Evolutionary conservation across 2,113 vertebrate species (phyloP).

Genomic region (Saccopteryx bilineata): DNA sequence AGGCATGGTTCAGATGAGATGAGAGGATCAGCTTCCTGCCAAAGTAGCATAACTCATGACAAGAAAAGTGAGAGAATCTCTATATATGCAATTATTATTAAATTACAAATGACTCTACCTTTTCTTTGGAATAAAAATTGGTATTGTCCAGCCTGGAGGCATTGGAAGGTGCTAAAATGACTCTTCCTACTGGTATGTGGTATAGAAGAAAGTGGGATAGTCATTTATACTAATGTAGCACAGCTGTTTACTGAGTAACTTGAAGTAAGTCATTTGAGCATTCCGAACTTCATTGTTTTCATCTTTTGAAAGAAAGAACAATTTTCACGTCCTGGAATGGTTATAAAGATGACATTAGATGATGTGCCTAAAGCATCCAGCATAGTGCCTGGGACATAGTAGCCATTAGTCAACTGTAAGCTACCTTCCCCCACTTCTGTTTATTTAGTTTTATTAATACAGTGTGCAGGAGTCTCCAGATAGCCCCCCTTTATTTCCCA

Average conservation of each 20-base stretch:
- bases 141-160: not conserved
- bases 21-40: conserved; percentile 66
- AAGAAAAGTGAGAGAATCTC: conserved; percentile 61
- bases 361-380: not conserved
- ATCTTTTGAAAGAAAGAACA: not conserved
- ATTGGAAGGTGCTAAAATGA: not conserved
- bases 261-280: conserved; percentile 33
- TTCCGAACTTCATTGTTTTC: conserved; percentile 2
- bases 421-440: not conserved
- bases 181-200: not conserved
- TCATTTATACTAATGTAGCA: conserved; percentile 25
- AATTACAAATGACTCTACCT: conserved; percentile 39
- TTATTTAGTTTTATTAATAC: not conserved
- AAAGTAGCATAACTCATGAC: conserved; percentile 45
- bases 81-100: conserved; percentile 26
- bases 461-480: not conserved
- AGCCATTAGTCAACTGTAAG: not conserved
- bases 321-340: not conserved
- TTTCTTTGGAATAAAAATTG: conserved; percentile 52
- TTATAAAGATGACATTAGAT: conserved; percentile 7
- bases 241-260: not conserved
- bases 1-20: conserved; percentile 70
- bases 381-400: not conserved
- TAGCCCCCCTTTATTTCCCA: not conserved
- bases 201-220: conserved; percentile 19